Conservation (phyloP, 2,888 invertebrate species). For the Bombylius discolor region DNA sequence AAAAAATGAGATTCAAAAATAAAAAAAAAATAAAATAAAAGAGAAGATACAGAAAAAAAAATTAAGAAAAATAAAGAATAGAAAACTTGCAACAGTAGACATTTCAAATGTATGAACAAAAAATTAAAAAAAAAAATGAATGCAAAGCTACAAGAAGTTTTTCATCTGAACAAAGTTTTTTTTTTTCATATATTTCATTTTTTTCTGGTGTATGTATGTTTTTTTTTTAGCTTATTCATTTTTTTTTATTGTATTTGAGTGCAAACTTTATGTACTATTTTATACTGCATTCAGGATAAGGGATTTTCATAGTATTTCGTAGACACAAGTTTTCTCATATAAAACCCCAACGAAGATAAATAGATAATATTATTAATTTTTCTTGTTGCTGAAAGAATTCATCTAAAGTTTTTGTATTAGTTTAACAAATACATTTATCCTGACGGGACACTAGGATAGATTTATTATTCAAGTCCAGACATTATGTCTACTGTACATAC, state of each 20-base stretch:
- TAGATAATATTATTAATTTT: conserved; percentile 23
- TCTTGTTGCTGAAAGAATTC: conserved; percentile 21
- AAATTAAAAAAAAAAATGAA: background rate
- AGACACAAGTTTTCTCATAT: conserved; percentile 14
- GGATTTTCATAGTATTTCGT: background rate
- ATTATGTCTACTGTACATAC: conserved; percentile 30
- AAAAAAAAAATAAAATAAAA: background rate
- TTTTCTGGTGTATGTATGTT: background rate
- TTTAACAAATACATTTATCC: conserved; percentile 21
- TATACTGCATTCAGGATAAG: background rate
- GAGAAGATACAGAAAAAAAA: background rate
- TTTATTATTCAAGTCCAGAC: conserved; percentile 32
- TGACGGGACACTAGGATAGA: conserved; percentile 21
- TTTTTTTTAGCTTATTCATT: background rate
- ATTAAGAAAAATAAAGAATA: background rate
- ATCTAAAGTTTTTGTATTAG: conserved; percentile 22
- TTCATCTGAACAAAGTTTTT: background rate
- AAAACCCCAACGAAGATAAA: conserved; percentile 21
- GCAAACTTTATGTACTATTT: background rate
- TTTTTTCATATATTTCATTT: background rate
- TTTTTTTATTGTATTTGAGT: background rate
- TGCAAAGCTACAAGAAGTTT: background rate
- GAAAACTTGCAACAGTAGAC: background rate
- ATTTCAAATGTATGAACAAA: background rate
- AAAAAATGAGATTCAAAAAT: too few species aligned